Conservation (phyloP, 2,888 invertebrate species). For the Stegophylla sp. region DNA sequence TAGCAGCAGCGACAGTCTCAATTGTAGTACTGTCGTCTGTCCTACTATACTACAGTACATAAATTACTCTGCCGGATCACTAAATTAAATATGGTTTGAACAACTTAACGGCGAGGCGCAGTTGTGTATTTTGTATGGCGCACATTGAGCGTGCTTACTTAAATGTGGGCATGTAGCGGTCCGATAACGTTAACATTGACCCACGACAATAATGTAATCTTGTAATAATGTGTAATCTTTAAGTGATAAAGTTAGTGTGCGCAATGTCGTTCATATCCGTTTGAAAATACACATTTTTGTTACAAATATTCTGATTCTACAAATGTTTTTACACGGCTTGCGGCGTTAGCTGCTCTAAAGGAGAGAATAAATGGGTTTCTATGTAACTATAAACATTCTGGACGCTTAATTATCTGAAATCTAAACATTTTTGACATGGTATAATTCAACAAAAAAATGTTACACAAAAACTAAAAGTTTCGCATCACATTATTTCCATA, state of each 20-base stretch:
- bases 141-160: not conserved
- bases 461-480: not conserved
- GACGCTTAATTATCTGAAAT: not conserved
- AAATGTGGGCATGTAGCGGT: not conserved
- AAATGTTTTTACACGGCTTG: not conserved
- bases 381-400: not conserved
- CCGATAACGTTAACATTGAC: constrained; percentile 32
- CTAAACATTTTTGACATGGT: not conserved
- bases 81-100: constrained; percentile 45
- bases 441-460: not conserved
- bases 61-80: constrained; percentile 11
- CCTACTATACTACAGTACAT: constrained; percentile 20
- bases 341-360: too few relatives aligned
- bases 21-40: not conserved
- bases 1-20: not conserved
- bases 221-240: not conserved
- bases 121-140: not conserved
- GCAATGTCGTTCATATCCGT: not conserved
- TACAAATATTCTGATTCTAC: not conserved
- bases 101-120: constrained; percentile 27
- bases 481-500: not conserved
- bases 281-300: not conserved
- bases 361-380: not conserved
- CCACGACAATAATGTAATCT: too few relatives aligned
- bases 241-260: constrained; percentile 6